Base-by-base conservation (phyloP, 2,113 vertebrate genomes). In the Centropus bengalensis region DNA sequence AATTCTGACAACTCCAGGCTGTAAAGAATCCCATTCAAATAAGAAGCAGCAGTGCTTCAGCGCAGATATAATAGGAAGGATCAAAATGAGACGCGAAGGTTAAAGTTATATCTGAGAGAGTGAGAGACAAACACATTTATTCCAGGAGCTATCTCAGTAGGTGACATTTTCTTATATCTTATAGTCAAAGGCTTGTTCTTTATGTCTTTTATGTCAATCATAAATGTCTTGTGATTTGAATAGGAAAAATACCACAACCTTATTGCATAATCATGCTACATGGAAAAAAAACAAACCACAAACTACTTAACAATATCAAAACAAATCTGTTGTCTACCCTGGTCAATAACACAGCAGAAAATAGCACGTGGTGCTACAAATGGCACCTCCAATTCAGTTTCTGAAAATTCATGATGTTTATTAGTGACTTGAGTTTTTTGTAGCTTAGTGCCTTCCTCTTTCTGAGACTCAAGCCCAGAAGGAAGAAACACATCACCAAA, bases 311-410 rank as follows among this genome's bases (percentile, higher is more conserved):
- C 28, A 49, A 51, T 21, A 17, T 9, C 60, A 20, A 68, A 23
- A 24, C 8, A 88, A 84, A 42, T 32, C 18, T 77, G 14, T n/a
- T 27, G 22, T 20, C 3, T 2, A 10, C 14, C 49, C 8, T 9
- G 70, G 32, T 56, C 55, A 77, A 30, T 9, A 74, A 5, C 1
- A 3, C 19, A n/a, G 3, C 12, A 82, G 47, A 64, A 91, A 73
- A 76, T 3, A 82, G 9, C 27, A 76, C 22, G 8, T 2, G 32
- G 6, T 68, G 33, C 32, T 63, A 62, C 76, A 87, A 82, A 69
- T 33, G 6, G 13, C 24, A 30, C 1, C 1, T 1, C 4, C 2
- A 1, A 6, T 51, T 82, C 55, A 9, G 1, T 38, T 56, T 20
- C n/a, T 82, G 66, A 66, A 82, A 73, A 69, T 18, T 24, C 2